Evolutionary conservation across 2,113 vertebrate genomes (phyloP), one percentile per base, ranked within the genome.

Genomic region (Pluvialis apricaria): DNA sequence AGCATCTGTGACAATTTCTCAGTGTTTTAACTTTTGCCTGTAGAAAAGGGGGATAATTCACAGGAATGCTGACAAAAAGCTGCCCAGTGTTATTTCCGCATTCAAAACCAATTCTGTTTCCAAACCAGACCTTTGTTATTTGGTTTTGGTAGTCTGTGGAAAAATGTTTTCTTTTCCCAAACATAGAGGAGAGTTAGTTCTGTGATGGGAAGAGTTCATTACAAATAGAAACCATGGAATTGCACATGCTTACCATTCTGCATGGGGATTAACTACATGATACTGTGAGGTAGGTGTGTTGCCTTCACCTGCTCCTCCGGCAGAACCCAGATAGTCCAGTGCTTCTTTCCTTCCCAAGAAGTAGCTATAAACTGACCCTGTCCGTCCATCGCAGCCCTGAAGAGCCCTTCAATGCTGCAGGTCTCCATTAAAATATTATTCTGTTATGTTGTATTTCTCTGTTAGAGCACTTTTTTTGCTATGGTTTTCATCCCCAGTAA

Each of bases 201-300:
- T 78, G 32, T 34, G 19, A 7, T 49, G 14, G 28, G 25, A 95
- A 32, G 57, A 80, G 26, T 58, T 75, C 47, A 5, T 42, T 75
- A 15, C 0, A 0, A 70, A 71, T 31, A 75, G 10, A 32, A 87
- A 24, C 61, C 1, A 0, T 12, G 28, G 32, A 49, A 66, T 32
- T n/a, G 42, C 38, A 14, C 6, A 4, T 11, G 9, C 47, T 90
- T 25, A n/a, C 34, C 1, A 3, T 44, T 73, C 68, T 69, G 40
- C 51, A 28, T 4, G 13, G 64, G 20, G 14, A 15, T 58, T 69
- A 64, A 25, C 5, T 28, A 38, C 7, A 1, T 16, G 24, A 24
- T 40, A 28, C 49, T 24, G 12, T 36, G 69, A 66, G 11, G 9
- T 9, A 42, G 9, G 11, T 38, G 32, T 64, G 52, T 38, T 82